Conservation (phyloP, 2,888 invertebrate species). For the Parnassius smintheus region DNA sequence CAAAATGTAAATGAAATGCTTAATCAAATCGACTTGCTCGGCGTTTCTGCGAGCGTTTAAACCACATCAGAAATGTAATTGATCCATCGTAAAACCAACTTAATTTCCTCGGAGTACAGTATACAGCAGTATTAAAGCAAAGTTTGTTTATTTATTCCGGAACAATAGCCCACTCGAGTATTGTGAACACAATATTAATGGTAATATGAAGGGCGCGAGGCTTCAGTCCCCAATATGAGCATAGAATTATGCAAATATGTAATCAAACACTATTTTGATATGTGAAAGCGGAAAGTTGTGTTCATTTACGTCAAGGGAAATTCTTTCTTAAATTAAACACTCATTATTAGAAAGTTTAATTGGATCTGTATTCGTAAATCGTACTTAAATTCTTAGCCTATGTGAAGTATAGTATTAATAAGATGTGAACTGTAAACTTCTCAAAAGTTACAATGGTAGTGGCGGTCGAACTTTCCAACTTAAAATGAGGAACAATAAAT, state of each 20-base stretch:
- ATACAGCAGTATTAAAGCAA: slow-evolving; percentile 16
- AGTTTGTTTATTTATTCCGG: slow-evolving; percentile 41
- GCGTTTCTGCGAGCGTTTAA: slow-evolving; percentile 36
- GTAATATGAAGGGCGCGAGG: slow-evolving; percentile 57
- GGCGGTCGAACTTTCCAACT: too few species aligned
- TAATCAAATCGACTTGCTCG: slow-evolving; percentile 64
- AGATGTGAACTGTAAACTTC: too few species aligned
- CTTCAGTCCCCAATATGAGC: slow-evolving; percentile 35
- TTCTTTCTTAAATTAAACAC: not conserved
- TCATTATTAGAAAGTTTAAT: not conserved
- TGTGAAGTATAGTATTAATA: too few species aligned
- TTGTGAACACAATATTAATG: slow-evolving; percentile 58
- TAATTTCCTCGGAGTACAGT: slow-evolving; percentile 25
- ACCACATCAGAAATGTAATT: slow-evolving; percentile 26
- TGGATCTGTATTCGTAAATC: too few species aligned
- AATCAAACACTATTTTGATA: slow-evolving; percentile 26
- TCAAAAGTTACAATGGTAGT: too few species aligned
- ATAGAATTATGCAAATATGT: slow-evolving; percentile 27
- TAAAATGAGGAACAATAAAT: too few species aligned
- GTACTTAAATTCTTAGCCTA: too few species aligned
- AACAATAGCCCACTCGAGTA: slow-evolving; percentile 60
- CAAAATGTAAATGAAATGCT: slow-evolving; percentile 52
- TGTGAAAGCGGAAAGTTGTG: slow-evolving; percentile 5
- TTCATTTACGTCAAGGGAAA: slow-evolving; percentile 11
- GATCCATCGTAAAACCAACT: slow-evolving; percentile 32